Base-by-base conservation (phyloP, 2,797 vertebrate species). In the Capromys pilorides region DNA sequence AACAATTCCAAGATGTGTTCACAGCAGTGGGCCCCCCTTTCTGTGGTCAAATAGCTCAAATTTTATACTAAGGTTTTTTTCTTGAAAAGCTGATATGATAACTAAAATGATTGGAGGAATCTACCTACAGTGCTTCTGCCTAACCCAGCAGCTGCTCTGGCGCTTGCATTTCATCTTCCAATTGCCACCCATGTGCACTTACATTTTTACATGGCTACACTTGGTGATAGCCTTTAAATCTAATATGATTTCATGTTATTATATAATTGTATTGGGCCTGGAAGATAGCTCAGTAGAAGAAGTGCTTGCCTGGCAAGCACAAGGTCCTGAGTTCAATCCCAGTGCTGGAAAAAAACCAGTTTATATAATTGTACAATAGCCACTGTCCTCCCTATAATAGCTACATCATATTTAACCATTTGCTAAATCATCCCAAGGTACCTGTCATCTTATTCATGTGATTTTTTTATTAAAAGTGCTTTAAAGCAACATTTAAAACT, bases 401-500 rank as follows among this genome's bases (percentile, higher is more conserved):
- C 36, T 81, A 22, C 26, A 57, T n/a, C 67, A 28, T 36, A 88
- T 59, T 51, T 71, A 88, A 86, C 67, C 49, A 45, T 36, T 41
- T n/a, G 41, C 33, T 54, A 80, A 88, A 11, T 41, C 33, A 81
- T 77, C 79, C 81, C 41, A 67, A 61, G 67, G 66, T 77, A 24
- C 8, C 51, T 88, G 75, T 11, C 41, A 51, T 78, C 33, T 11
- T 78, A 88, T n/a, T 57, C 33, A 54, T 31, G 26, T 51, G 31
- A 18, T 57, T 31, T 69, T 14, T 39, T 13, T 79, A 79, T 61
- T 77, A 62, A 94, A 39, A 87, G 5, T 21, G 12, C 13, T 64
- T 84, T 88, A 73, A 91, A 88, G 31, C 21, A 51, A 33, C 78
- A 87, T 79, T 87, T 83, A 69, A 79, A 57, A 75, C 22, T n/a